Percentiles rank a stretch among this genome's conserved stretches.
Conservation (phyloP, 2,113 vertebrate species). For the Halichoerus grypus region DNA sequence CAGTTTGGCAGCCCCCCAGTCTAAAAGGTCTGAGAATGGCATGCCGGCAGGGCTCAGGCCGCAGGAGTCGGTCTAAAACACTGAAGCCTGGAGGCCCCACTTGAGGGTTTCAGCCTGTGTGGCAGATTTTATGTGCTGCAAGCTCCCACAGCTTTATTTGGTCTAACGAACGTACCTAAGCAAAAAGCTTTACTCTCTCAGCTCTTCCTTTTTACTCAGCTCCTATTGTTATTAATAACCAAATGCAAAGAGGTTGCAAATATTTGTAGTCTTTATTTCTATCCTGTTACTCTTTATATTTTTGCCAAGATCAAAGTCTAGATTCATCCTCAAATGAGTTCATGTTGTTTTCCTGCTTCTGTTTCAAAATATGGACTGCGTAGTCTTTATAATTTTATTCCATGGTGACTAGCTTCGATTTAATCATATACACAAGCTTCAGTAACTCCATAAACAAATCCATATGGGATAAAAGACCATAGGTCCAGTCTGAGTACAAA, state of each 20-base stretch:
- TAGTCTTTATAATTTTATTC: constrained; percentile 49
- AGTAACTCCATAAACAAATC: constrained; percentile 47
- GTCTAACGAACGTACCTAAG: not conserved
- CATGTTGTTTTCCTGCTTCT: constrained; percentile 58
- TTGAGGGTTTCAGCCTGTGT: constrained; percentile 66
- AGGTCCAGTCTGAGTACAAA: constrained; percentile 49
- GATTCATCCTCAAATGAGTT: constrained; percentile 36
- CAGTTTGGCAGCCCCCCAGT: constrained; percentile 82
- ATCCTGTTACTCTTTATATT: constrained; percentile 49
- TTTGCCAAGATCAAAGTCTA: constrained; percentile 43
- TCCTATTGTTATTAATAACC: not conserved
- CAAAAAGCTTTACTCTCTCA: not conserved
- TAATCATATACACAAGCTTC: constrained; percentile 45
- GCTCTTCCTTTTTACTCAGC: constrained; percentile 14
- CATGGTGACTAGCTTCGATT: constrained; percentile 39
- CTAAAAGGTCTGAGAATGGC: constrained; percentile 84
- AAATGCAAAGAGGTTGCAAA: constrained; percentile 20
- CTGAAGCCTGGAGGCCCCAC: constrained; percentile 66
- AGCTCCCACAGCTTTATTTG: not conserved
- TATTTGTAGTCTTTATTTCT: constrained; percentile 49
- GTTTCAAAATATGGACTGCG: constrained; percentile 64
- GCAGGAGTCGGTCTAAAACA: constrained; percentile 75
- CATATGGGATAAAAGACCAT: not conserved
- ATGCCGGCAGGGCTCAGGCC: constrained; percentile 79
- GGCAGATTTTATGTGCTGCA: not conserved